phyloP scores from a whole-genome alignment of 2,797 vertebrate species.

The Platalea minor region DNA sequence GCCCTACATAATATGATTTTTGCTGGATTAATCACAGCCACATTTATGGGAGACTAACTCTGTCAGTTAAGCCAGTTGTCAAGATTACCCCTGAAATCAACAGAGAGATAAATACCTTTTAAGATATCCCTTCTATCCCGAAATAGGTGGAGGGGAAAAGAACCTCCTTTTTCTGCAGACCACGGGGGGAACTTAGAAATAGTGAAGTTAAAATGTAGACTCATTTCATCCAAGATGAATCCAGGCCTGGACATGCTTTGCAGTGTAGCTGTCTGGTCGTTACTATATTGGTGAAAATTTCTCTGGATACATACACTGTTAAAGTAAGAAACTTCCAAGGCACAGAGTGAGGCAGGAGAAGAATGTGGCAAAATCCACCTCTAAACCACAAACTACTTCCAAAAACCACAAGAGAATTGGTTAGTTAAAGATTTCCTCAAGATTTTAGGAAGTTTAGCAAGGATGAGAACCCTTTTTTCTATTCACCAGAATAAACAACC shows the following conservation, averaged over 20 bases:
- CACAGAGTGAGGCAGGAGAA: not conserved
- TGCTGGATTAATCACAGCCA: not conserved
- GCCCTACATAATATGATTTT: not conserved
- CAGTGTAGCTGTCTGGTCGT: not conserved
- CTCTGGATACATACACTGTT: rapidly evolving
- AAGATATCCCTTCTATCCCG: not conserved
- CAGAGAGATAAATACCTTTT: not conserved
- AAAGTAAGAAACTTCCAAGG: not conserved
- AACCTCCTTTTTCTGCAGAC: not conserved
- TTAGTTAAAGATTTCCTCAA: not conserved
- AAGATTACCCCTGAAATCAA: not conserved
- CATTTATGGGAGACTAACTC: not conserved
- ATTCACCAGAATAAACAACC: not conserved
- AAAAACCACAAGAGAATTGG: not conserved
- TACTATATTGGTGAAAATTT: not conserved
- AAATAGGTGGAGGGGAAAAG: not conserved
- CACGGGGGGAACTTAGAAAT: not conserved
- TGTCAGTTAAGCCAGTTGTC: not conserved
- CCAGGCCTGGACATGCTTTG: not conserved
- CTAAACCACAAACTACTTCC: not conserved
- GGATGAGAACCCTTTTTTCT: not conserved
- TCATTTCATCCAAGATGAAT: not conserved
- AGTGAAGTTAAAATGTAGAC: not conserved
- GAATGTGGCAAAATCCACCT: not conserved
- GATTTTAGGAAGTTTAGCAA: not conserved